Conservation (phyloP, 2,888 invertebrate genomes). For the Cosmia pyralina region DNA sequence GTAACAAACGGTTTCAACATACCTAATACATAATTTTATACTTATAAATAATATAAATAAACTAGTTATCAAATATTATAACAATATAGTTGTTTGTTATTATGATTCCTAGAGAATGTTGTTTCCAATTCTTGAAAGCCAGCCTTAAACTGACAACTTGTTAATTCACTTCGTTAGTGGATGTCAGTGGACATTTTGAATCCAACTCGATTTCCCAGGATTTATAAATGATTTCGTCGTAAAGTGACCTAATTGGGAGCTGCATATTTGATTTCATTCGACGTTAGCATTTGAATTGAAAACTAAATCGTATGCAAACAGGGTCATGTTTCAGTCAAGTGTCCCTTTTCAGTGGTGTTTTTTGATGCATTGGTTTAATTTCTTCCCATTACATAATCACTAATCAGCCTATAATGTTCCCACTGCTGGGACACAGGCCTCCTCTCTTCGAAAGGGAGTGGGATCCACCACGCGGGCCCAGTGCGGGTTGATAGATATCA, state of each 20-base stretch:
- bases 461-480: too few relatives aligned
- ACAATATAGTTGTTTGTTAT: too few relatives aligned
- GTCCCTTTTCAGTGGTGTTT: not conserved
- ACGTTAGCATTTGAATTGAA: conserved; percentile 32
- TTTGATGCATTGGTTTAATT: conserved; percentile 6
- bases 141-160: not conserved
- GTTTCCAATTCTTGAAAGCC: not conserved
- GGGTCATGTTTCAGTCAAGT: not conserved
- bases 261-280: conserved; percentile 36
- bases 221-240: conserved; percentile 18
- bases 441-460: too few relatives aligned
- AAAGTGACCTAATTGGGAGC: conserved; percentile 40
- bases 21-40: too few relatives aligned
- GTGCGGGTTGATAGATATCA: too few relatives aligned
- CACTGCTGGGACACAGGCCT: too few relatives aligned
- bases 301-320: conserved; percentile 40
- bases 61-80: too few relatives aligned
- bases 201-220: conserved; percentile 19
- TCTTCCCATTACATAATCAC: not conserved
- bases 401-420: not conserved
- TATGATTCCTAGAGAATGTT: conserved; percentile 23
- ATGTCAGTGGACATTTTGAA: conserved; percentile 17
- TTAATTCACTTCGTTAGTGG: conserved; percentile 20
- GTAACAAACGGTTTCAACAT: too few relatives aligned
- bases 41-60: too few relatives aligned